Evolutionary conservation across 1,140 invertebrate species (phyloP), one percentile per base, ranked within the genome.

Genomic region (Heliconius eleuchia): DNA sequence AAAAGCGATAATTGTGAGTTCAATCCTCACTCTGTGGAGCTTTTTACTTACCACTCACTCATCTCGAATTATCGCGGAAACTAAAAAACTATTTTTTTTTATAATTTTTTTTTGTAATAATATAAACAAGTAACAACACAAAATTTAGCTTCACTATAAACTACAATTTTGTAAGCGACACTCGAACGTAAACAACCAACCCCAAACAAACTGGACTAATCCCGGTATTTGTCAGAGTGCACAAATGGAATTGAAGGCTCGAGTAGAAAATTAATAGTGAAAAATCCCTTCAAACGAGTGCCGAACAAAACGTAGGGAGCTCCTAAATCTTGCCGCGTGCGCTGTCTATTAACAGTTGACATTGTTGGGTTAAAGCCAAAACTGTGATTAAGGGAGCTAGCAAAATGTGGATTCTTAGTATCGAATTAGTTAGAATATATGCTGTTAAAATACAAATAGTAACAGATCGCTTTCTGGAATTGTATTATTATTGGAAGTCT

Each of bases 341-440:
- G 80, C 82, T 87, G 88, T 93, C 92, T 91, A 90, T 93, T 91
- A 91, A 87, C 88, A 86, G 89, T 89, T 92, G 91, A 90, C 90
- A 92, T 86, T 90, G 87, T 91, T 92, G 91, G 88, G 89, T 78
- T 83, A 71, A 79, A 85, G 91, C 89, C 90, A 92, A 90, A 75
- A 87, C 86, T 85, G 89, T 88, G 89, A 91, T 86, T 85, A 86
- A 90, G 85, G 74, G 75, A 72, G 71, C 76, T 77, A 71, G 66
- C 74, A 72, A 77, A 77, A 72, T 46, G 39, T 72, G 46, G 76
- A 77, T 77, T 77, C 76, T 71, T 42, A 23, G 76, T 66, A 77
- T 71, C 27, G 76, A 55, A 71, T 77, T 70, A 71, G 46, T 70
- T 39, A 60, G 57, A 66, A 66, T 66, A 66, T 30, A 18, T 66